A percentile compares a stretch with the other conserved stretches of the same genome.
Evolutionary conservation across 2,113 vertebrate species (phyloP).

Genomic region (Pangasianodon gigas): DNA sequence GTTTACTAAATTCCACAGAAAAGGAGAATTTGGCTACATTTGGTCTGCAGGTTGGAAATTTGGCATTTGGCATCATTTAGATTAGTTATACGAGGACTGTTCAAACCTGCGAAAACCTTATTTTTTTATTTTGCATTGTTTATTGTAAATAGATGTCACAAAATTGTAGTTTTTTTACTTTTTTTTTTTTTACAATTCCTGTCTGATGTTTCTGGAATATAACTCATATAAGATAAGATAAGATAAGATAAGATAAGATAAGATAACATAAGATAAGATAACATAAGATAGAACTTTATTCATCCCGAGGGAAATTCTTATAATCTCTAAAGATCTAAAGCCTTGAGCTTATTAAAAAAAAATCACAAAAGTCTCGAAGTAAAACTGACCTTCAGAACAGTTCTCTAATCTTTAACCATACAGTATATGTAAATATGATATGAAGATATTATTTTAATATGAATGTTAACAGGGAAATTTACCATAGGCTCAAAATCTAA

Average conservation of each 20-base stretch:
- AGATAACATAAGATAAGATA: too few relatives aligned
- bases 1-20: not conserved
- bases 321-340: too few relatives aligned
- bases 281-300: too few relatives aligned
- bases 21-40: not conserved
- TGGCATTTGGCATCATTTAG: not conserved
- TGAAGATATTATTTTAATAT: too few relatives aligned
- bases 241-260: too few relatives aligned
- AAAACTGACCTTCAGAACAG: not conserved
- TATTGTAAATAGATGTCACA: too few relatives aligned
- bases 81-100: not conserved
- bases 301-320: too few relatives aligned
- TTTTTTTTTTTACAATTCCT: too few relatives aligned
- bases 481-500: not conserved
- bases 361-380: not conserved
- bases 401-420: not conserved
- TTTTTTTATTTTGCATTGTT: too few relatives aligned
- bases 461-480: not conserved
- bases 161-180: too few relatives aligned
- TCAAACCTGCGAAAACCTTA: not conserved
- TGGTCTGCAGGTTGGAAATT: not conserved
- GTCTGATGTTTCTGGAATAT: too few relatives aligned
- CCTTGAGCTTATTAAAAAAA: not conserved
- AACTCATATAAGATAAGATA: too few relatives aligned
- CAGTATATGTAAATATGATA: not conserved